Evolutionary conservation across 1,140 invertebrate species (phyloP).

Genomic region (Kradibia gibbosae): DNA sequence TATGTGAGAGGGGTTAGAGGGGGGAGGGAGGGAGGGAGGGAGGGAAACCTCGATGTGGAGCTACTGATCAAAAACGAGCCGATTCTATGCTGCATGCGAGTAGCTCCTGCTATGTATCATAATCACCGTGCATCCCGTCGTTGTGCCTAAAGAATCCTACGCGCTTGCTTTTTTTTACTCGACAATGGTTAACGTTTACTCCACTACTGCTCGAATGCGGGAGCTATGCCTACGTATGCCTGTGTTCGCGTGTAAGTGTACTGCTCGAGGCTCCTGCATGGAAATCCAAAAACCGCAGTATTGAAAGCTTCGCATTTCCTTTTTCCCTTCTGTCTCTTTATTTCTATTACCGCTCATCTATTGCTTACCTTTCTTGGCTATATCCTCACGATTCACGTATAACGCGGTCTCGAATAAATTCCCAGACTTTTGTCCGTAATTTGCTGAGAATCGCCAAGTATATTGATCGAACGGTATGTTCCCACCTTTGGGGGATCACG

Average conservation of each 20-base stretch:
- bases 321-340: not conserved
- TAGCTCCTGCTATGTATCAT: slow-evolving; percentile 21
- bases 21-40: no score
- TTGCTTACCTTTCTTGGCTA: not conserved
- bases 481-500: not conserved
- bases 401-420: not conserved
- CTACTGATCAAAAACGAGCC: not conserved
- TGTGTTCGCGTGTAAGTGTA: not conserved
- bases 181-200: not conserved
- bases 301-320: slow-evolving; percentile 1
- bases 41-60: not conserved
- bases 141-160: no score
- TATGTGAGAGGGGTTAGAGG: not conserved
- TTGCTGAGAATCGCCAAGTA: not conserved
- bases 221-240: slow-evolving; percentile 33
- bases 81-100: not conserved
- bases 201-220: no score
- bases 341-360: not conserved
- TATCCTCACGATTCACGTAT: not conserved
- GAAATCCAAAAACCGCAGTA: slow-evolving; percentile 34
- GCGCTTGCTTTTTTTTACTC: slow-evolving; percentile 34
- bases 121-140: not conserved
- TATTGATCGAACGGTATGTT: not conserved
- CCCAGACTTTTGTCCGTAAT: not conserved
- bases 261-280: not conserved